Evolutionary conservation across 2,113 vertebrate genomes (phyloP).

Genomic region (Lasiurus cinereus): DNA sequence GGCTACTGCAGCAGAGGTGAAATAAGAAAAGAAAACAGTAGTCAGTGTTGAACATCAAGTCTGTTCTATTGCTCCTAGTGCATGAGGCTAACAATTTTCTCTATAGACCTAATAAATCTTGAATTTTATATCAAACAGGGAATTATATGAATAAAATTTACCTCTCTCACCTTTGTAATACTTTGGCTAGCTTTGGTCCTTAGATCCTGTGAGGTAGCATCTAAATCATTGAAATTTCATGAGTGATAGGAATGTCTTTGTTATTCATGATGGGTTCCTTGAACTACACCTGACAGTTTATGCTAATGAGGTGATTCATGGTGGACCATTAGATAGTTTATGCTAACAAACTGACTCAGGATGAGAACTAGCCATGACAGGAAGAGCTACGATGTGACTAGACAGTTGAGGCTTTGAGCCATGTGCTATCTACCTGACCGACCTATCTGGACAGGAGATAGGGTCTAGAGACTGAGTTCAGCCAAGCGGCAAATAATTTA

Average conservation of each 20-base stretch:
- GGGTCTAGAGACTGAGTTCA: neutral
- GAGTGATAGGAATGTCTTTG: neutral
- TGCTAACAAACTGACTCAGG: neutral
- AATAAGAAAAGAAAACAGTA: neutral
- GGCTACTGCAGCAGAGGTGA: neutral
- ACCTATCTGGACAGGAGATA: no score
- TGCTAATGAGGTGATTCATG: neutral
- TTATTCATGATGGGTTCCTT: neutral
- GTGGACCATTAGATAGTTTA: neutral
- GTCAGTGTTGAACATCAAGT: neutral
- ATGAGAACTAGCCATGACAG: neutral
- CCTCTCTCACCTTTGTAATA: neutral
- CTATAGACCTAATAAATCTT: neutral
- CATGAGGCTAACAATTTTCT: neutral
- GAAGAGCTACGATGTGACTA: neutral
- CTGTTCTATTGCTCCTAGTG: neutral
- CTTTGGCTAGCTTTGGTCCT: neutral
- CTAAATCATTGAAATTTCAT: neutral
- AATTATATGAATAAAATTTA: neutral
- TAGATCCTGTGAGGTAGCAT: neutral
- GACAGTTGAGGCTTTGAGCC: neutral
- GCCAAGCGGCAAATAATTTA: neutral
- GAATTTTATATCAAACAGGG: neutral
- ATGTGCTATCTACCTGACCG: neutral
- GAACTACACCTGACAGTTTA: neutral